Conservation (phyloP, 1,140 invertebrate species). For the Bombus fervidus region DNA sequence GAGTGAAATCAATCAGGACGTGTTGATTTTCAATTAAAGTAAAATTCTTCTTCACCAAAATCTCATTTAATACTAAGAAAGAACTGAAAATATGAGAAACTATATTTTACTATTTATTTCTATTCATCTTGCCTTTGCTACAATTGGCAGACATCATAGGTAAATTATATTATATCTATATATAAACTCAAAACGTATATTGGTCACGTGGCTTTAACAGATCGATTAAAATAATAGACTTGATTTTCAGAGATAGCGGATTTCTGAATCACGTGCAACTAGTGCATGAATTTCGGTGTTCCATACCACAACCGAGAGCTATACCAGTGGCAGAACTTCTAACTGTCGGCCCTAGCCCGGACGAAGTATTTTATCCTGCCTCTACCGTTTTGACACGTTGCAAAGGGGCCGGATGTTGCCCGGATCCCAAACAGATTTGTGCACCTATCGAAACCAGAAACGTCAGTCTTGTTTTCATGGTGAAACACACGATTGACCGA, state of each 20-base stretch:
- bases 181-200: background rate
- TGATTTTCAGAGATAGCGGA: conserved; percentile 70
- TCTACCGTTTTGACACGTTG: conserved; percentile 79
- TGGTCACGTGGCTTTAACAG: conserved; percentile 3
- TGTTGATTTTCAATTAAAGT: background rate
- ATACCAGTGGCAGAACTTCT: conserved; percentile 75
- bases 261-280: conserved; percentile 77
- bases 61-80: background rate
- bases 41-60: background rate
- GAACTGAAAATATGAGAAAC: conserved; percentile 54
- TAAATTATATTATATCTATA: conserved; percentile 36
- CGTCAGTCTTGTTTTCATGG: conserved; percentile 77
- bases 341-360: conserved; percentile 72
- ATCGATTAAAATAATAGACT: background rate
- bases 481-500: conserved; percentile 75
- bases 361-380: conserved; percentile 77
- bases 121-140: conserved; percentile 38
- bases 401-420: conserved; percentile 77
- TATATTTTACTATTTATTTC: conserved; percentile 45
- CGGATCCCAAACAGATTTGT: conserved; percentile 72
- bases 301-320: conserved; percentile 74
- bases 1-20: background rate
- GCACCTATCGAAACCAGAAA: conserved; percentile 73
- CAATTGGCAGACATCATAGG: conserved; percentile 64
- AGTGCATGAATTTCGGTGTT: conserved; percentile 76